A percentile compares a stretch with the other conserved stretches of the same genome.
Evolutionary conservation across 2,113 vertebrate genomes (phyloP).

Genomic region (Apus apus): DNA sequence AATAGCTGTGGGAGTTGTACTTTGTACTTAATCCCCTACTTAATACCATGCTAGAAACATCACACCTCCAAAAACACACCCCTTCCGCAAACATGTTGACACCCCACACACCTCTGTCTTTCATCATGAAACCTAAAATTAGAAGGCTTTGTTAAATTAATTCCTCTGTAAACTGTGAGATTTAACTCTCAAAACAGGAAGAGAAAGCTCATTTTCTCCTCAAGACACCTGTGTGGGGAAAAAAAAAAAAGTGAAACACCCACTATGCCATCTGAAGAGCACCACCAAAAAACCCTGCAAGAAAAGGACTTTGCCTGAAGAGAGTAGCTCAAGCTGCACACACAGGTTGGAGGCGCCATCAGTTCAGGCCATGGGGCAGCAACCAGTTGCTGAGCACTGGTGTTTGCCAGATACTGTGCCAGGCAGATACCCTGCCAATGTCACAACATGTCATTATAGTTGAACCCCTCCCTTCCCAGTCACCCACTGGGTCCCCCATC

Average conservation of each 20-base stretch:
- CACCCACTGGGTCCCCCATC: neutral
- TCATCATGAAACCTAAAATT: neutral
- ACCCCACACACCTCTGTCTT: neutral
- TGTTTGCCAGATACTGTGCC: neutral
- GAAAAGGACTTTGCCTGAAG: neutral
- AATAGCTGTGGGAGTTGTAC: neutral
- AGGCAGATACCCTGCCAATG: neutral
- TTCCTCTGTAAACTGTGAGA: neutral
- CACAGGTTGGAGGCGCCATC: neutral
- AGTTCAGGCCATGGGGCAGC: neutral
- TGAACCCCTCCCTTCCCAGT: neutral
- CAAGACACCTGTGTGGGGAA: neutral
- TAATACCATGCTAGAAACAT: neutral
- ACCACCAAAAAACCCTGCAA: neutral
- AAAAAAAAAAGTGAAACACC: neutral
- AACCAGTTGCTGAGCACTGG: neutral
- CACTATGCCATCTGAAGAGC: neutral
- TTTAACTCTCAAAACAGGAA: neutral
- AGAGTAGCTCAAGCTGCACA: neutral
- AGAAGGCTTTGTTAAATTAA: neutral
- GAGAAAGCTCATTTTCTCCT: neutral
- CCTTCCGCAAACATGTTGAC: accelerated
- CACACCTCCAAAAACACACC: neutral
- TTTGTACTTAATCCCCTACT: neutral
- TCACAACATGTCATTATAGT: accelerated